Evolutionary conservation across 2,888 invertebrate species (phyloP).

Genomic region (Troilus luridus): DNA sequence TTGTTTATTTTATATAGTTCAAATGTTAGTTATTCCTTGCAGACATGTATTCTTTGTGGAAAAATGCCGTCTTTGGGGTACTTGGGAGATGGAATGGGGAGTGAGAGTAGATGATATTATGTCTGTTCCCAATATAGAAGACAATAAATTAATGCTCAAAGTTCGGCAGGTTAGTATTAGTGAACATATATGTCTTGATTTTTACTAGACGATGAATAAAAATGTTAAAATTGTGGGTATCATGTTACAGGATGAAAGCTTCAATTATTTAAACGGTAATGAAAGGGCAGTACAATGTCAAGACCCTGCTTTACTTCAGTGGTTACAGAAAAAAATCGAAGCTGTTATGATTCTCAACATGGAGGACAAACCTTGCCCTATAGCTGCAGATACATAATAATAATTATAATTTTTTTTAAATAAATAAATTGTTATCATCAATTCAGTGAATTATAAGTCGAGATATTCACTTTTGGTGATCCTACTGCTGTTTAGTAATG

Average conservation of each 20-base stretch:
- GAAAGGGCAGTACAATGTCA: conserved; percentile 78
- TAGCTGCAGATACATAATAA: conserved; percentile 55
- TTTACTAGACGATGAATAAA: neutral
- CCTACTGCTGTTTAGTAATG: conserved; percentile 27
- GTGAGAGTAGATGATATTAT: conserved; percentile 81
- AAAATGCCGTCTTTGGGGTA: conserved; percentile 78
- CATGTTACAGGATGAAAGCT: conserved; percentile 73
- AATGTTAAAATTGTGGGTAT: neutral
- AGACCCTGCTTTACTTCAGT: conserved; percentile 76
- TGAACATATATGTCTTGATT: neutral
- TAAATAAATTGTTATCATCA: neutral
- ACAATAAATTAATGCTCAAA: conserved; percentile 78
- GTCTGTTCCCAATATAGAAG: conserved; percentile 75
- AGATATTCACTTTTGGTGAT: conserved; percentile 32
- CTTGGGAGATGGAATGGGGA: conserved; percentile 84
- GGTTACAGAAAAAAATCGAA: conserved; percentile 83
- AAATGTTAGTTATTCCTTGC: conserved; percentile 65
- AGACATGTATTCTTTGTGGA: conserved; percentile 83
- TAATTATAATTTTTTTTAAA: neutral
- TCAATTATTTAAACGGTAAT: conserved; percentile 75
- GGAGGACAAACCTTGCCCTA: conserved; percentile 78
- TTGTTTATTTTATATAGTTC: conserved; percentile 47
- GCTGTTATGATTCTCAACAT: conserved; percentile 81
- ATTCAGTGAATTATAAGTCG: neutral
- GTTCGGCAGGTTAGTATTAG: conserved; percentile 78